A percentile compares a stretch with the other conserved stretches of the same genome.
Conservation (phyloP, 2,797 vertebrate species). For the Enteromius argenteus region DNA sequence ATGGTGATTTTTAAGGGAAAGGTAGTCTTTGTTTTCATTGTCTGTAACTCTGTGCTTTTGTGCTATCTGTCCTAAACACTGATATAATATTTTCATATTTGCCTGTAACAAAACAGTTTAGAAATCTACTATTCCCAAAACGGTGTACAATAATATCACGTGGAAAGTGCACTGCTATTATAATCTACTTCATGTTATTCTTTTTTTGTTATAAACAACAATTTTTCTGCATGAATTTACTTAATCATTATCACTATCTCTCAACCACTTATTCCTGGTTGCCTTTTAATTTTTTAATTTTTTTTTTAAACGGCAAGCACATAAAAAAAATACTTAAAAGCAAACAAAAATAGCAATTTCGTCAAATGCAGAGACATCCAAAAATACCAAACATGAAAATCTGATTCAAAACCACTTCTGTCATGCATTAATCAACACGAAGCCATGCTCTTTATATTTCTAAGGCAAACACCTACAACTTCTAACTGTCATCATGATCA, state of each 20-base stretch:
- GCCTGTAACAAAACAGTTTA: background rate
- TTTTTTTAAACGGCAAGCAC: background rate
- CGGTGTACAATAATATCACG: background rate
- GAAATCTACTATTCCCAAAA: background rate
- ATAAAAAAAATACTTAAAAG: background rate
- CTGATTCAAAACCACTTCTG: background rate
- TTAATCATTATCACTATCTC: background rate
- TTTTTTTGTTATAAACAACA: background rate
- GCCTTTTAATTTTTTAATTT: background rate
- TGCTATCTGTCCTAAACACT: background rate
- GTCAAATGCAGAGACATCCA: background rate
- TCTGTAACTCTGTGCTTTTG: background rate
- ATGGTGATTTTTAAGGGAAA: background rate
- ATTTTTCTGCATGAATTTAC: background rate
- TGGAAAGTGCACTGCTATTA: background rate
- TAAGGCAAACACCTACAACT: background rate
- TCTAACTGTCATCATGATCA: background rate
- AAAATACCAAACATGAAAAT: background rate
- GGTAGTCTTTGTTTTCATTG: background rate
- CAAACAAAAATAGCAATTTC: background rate
- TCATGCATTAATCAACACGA: background rate
- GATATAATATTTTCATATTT: background rate
- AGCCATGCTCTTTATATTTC: background rate
- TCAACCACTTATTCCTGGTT: background rate
- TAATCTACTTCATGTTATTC: background rate